Conservation (phyloP, 2,888 invertebrate genomes). For the Drosophila subsilvestris region DNA sequence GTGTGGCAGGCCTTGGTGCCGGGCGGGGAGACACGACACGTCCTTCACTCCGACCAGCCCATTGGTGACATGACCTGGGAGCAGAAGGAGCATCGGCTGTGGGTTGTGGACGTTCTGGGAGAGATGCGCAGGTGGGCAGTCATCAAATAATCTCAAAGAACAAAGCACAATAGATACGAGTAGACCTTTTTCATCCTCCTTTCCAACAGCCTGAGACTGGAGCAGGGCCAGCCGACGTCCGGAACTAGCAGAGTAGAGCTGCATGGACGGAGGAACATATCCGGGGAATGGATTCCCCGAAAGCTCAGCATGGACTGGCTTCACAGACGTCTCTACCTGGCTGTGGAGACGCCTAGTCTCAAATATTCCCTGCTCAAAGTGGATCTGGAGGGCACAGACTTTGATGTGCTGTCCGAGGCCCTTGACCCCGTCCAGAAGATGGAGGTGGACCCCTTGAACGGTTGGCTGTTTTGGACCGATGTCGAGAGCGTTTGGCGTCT, state of each 20-base stretch:
- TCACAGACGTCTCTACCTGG: constrained; percentile 92
- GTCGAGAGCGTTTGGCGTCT: constrained; percentile 55
- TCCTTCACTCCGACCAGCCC: constrained; percentile 75
- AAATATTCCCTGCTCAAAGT: constrained; percentile 30
- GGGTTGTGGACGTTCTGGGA: constrained; percentile 90
- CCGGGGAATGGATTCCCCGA: constrained; percentile 86
- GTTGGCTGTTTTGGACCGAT: constrained; percentile 91
- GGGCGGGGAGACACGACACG: constrained; percentile 59
- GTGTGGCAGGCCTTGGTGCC: constrained; percentile 69
- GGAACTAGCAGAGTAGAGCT: constrained; percentile 62
- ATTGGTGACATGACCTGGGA: constrained; percentile 90
- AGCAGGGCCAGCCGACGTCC: constrained; percentile 18
- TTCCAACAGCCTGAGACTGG: constrained; percentile 18
- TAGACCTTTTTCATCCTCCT: background rate
- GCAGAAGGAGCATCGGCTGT: constrained; percentile 89
- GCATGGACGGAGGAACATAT: background rate
- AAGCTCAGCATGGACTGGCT: constrained; percentile 95
- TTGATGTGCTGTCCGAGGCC: background rate
- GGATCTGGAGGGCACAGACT: constrained; percentile 28
- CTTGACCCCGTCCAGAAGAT: constrained; percentile 89
- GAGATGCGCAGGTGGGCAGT: constrained; percentile 85
- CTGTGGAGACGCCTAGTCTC: constrained; percentile 86
- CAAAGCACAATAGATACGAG: background rate
- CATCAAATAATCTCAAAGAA: background rate
- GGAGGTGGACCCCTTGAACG: constrained; percentile 96